Evolutionary conservation across 2,797 vertebrate genomes (phyloP), one percentile per base, ranked within the genome.

Genomic region (Sebastes umbrosus): DNA sequence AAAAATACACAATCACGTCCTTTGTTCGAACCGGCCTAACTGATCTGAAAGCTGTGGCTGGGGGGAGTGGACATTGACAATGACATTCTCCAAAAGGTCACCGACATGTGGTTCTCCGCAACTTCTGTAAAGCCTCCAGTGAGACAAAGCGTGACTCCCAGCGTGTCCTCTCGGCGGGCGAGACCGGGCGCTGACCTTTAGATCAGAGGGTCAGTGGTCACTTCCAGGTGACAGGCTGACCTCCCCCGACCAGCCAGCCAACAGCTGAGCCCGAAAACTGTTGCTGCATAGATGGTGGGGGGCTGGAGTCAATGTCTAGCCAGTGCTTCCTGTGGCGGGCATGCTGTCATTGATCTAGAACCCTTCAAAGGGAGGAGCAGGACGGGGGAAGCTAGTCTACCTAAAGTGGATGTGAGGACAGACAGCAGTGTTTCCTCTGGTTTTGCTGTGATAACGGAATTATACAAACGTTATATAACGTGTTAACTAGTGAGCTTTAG

Each of bases 21-120:
- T 50, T 50, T 50, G 43, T 50, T 50, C 7, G 43, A 50, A 50
- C 43, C 43, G 14, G 43, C 43, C 43, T 18, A 46, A 46, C 43
- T 50, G 43, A 50, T 50, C 16, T 4, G 43, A 50, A 18, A 50
- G 50, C 74, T 60, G 67, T 2, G 74, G 65, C 31, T 9, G 3
- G 32, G 32, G 34, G 24, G 39, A 72, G 67, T 4, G 2, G 64
- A 80, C 82, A 62, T 6, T 69, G 66, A 84, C 79, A 63, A 60
- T 86, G 91, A 82, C 87, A 84, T 91, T 93, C 82, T 91, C 73
- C 43, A 18, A 88, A 93, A 94, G 92, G 90, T 92, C 93, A 89
- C 59, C 60, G 6, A 84, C 80, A 66, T 78, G 87, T 54, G 82
- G 87, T 81, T 83, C 79, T 69, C 69, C 7, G 18, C 24, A 39